Conservation (phyloP, 1,140 invertebrate genomes). For the Drosophila arawakana region DNA sequence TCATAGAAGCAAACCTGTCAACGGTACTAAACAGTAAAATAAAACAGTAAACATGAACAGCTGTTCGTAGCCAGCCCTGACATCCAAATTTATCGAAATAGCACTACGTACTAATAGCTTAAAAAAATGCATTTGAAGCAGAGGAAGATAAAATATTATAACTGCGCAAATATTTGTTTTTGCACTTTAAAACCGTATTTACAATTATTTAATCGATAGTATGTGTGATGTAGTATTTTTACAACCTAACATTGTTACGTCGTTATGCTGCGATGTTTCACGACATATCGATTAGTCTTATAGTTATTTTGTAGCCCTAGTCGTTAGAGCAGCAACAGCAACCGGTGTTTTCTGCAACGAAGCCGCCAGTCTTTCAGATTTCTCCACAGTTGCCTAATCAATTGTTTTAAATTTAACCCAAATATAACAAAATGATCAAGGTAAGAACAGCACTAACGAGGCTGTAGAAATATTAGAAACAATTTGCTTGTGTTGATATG, state of each 20-base stretch:
- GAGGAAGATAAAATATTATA: not conserved
- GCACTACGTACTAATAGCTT: not conserved
- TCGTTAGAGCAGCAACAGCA: constrained; percentile 33
- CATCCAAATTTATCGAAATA: not conserved
- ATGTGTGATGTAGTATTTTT: not conserved
- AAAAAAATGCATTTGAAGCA: not conserved
- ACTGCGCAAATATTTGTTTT: not conserved
- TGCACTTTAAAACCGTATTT: not conserved
- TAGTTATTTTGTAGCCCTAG: constrained; percentile 2
- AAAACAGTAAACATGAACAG: not conserved
- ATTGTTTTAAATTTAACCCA: constrained; percentile 14
- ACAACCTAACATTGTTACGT: no score
- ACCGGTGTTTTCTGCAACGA: constrained; percentile 48
- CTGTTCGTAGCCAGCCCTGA: not conserved
- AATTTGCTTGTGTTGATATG: not conserved
- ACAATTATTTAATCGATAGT: not conserved
- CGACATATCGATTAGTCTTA: not conserved
- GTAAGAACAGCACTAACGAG: constrained; percentile 22
- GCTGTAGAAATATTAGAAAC: not conserved
- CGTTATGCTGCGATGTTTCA: not conserved
- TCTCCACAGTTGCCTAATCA: constrained; percentile 27
- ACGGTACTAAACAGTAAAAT: constrained; percentile 13
- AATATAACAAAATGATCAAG: constrained; percentile 57
- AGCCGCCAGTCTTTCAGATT: constrained; percentile 32
- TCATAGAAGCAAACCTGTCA: constrained; percentile 6